Evolutionary conservation across 37 sponge, comb jelly and placozoan genomes (phyloP).

Genomic region (Beroe forskalii): DNA sequence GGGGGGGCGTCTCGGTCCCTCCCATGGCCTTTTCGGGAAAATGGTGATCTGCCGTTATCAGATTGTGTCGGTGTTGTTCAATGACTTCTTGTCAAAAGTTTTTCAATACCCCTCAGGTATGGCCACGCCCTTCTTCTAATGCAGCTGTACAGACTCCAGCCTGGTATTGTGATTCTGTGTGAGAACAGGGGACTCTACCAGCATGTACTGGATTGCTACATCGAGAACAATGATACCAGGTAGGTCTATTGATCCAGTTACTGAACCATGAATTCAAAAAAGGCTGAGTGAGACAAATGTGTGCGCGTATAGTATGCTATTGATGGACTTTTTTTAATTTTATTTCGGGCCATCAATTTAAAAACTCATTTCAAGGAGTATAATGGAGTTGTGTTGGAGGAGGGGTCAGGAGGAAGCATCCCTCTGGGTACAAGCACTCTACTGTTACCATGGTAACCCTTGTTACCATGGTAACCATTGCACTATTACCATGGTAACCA

Average conservation of each 20-base stretch:
- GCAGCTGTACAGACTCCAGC: slow-evolving; percentile 74
- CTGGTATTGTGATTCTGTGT: slow-evolving; percentile 66
- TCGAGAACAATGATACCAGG: slow-evolving; percentile 78
- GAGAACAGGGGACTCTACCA: slow-evolving; percentile 72
- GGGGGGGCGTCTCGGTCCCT: too few relatives aligned
- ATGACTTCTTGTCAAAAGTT: too few relatives aligned
- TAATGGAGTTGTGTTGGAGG: slow-evolving; percentile 39
- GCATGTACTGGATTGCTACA: slow-evolving; percentile 88
- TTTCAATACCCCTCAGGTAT: too few relatives aligned
- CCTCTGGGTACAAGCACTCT: slow-evolving; percentile 37
- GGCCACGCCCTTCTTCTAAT: slow-evolving; percentile 94
- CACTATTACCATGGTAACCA: not conserved
- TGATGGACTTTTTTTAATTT: too few relatives aligned
- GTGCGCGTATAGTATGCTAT: too few relatives aligned
- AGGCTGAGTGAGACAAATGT: too few relatives aligned
- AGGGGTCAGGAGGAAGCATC: not conserved
- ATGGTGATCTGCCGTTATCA: too few relatives aligned
- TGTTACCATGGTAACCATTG: too few relatives aligned
- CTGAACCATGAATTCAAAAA: too few relatives aligned
- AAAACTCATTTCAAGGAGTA: not conserved
- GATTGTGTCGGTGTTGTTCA: too few relatives aligned
- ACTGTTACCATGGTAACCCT: not conserved
- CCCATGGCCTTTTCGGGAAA: too few relatives aligned
- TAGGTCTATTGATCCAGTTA: too few relatives aligned
- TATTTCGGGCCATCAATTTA: not conserved